Percentiles rank a stretch among this genome's conserved stretches.
These are phyloP conservation scores for Cochlearius cochlearius DNA, from an alignment of 2,113 vertebrate genomes.

Conservation along the genomic window DNA sequence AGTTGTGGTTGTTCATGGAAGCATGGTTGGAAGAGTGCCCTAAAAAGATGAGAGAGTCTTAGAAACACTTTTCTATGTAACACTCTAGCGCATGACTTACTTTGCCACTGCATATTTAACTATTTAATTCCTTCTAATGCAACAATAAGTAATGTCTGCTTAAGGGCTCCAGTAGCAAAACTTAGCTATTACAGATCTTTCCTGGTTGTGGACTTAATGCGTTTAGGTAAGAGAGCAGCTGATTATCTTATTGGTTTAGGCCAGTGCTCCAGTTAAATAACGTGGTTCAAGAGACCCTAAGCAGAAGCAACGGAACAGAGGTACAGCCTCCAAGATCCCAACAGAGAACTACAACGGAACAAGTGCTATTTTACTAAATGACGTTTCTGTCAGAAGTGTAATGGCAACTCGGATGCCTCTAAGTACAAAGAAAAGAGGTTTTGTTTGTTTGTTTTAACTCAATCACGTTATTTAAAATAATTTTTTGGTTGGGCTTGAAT, in stretches of 20 bases:
- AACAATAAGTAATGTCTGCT: not conserved
- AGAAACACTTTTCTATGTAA: not conserved
- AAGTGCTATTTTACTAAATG: not conserved
- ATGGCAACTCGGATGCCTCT: not conserved
- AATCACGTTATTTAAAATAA: accelerated
- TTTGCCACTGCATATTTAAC: not conserved
- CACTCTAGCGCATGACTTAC: not conserved
- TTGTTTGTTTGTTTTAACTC: not conserved
- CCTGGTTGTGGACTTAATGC: not conserved
- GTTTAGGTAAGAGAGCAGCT: not conserved
- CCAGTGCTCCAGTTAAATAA: not conserved
- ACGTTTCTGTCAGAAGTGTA: not conserved
- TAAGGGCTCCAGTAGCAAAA: not conserved
- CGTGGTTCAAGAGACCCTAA: not conserved
- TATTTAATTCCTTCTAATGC: not conserved
- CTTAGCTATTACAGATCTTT: not conserved
- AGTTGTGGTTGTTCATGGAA: slow-evolving; percentile 48
- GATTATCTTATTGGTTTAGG: not conserved
- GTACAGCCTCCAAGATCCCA: not conserved
- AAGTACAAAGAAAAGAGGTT: not conserved
- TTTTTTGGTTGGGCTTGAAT: accelerated
- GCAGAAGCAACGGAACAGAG: not conserved
- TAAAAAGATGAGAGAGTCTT: slow-evolving; percentile 61
- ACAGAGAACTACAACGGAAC: not conserved
- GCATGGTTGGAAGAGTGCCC: slow-evolving; percentile 67